Evolutionary conservation across 2,797 vertebrate genomes (phyloP).

Genomic region (Natrix natrix): DNA sequence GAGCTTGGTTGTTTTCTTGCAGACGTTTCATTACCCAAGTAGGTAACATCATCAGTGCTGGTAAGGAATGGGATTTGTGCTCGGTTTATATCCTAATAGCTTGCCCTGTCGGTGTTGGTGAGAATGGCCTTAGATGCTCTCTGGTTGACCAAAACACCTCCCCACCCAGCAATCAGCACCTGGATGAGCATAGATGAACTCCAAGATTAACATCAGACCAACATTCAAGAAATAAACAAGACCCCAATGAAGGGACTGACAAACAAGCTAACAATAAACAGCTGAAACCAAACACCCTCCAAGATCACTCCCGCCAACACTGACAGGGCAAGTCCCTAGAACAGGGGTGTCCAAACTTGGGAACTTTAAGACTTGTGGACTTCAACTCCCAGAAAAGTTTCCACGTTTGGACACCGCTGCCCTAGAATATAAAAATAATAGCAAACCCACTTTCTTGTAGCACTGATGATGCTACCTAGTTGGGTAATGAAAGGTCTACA

Average conservation of each 20-base stretch:
- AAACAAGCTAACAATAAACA: neutral
- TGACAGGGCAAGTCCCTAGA: neutral
- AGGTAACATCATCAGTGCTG: neutral
- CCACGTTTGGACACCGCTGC: neutral
- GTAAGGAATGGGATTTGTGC: neutral
- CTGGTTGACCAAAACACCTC: neutral
- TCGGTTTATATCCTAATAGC: neutral
- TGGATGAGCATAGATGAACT: neutral
- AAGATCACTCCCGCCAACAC: neutral
- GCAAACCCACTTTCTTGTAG: neutral
- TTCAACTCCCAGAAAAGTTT: too few species aligned
- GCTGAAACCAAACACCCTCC: neutral
- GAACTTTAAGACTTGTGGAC: too few species aligned
- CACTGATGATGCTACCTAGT: neutral
- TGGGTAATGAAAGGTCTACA: neutral
- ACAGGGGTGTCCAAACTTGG: too few species aligned
- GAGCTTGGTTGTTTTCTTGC: neutral
- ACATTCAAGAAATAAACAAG: neutral
- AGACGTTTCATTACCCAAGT: neutral
- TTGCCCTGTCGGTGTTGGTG: neutral
- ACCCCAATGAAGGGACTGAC: neutral
- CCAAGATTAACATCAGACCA: neutral
- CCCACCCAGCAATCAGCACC: neutral
- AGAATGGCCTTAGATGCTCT: neutral
- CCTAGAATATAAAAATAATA: neutral